Percentiles rank a stretch among this genome's conserved stretches.
Evolutionary conservation across 2,888 invertebrate species (phyloP).

Genomic region (Yponomeuta cagnagella): DNA sequence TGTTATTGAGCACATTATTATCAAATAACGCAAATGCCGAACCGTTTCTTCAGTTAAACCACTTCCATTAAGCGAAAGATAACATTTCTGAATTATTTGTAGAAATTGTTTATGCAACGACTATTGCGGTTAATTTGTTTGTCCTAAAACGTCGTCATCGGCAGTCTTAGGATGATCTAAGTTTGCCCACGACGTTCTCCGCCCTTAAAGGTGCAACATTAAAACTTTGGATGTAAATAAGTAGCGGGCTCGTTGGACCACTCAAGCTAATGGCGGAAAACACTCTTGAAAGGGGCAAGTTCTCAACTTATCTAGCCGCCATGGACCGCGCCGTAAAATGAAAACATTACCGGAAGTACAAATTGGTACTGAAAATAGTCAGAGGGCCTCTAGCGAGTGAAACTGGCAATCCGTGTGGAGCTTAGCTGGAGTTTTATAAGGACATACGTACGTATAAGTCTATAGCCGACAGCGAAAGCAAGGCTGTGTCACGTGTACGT

Average conservation of each 20-base stretch:
- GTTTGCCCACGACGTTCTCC: not conserved
- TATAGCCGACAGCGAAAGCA: too few relatives aligned
- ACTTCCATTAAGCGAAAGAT: too few relatives aligned
- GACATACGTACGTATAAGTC: too few relatives aligned
- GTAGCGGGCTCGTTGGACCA: conserved; percentile 26
- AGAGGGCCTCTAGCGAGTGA: conserved; percentile 13
- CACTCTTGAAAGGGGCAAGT: conserved; percentile 35
- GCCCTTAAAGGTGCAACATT: not conserved
- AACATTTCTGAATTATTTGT: too few relatives aligned
- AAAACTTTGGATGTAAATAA: conserved; percentile 2
- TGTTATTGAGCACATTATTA: too few relatives aligned
- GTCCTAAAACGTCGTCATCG: too few relatives aligned
- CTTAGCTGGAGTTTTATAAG: too few relatives aligned
- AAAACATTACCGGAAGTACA: conserved; percentile 26
- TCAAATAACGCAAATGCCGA: too few relatives aligned
- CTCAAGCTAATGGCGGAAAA: conserved; percentile 43
- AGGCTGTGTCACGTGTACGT: too few relatives aligned
- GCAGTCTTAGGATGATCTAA: not conserved
- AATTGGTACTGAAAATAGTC: not conserved
- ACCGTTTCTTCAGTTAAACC: too few relatives aligned
- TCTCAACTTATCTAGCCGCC: conserved; percentile 24
- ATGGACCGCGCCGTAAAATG: conserved; percentile 29
- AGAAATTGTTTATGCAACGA: too few relatives aligned
- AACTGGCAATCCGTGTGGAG: not conserved
- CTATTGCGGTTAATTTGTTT: too few relatives aligned